Percentiles rank a stretch among this genome's conserved stretches.
Evolutionary conservation across 2,797 vertebrate species (phyloP).

Genomic region (Glossophaga mutica): DNA sequence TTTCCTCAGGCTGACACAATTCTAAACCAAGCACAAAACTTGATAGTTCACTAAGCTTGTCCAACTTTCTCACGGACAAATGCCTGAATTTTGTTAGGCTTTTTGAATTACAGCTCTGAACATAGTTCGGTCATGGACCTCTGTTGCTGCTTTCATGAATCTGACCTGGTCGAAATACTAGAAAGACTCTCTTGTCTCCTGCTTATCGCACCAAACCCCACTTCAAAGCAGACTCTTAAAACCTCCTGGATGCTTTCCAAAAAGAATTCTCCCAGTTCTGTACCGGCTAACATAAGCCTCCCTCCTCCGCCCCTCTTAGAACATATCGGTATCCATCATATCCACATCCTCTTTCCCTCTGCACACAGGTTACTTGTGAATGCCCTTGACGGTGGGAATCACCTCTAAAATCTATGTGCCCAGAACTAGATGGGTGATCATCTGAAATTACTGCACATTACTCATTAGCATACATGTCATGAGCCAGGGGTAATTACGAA

Average conservation of each 20-base stretch:
- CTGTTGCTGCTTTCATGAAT: neutral
- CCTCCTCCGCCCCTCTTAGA: neutral
- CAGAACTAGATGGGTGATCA: neutral
- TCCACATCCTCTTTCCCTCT: neutral
- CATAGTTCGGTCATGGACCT: neutral
- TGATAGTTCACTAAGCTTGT: neutral
- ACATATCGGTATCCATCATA: neutral
- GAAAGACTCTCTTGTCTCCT: neutral
- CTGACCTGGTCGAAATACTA: neutral
- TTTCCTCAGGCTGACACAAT: neutral
- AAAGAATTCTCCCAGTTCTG: neutral
- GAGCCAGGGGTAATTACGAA: neutral
- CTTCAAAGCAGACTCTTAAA: neutral
- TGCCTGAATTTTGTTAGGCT: neutral
- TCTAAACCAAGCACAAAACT: neutral
- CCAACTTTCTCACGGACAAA: neutral
- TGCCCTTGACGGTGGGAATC: neutral
- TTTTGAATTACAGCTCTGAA: neutral
- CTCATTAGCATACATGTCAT: neutral
- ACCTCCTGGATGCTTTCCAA: neutral
- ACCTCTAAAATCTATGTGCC: neutral
- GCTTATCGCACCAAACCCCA: neutral
- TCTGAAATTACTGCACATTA: neutral
- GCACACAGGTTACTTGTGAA: neutral
- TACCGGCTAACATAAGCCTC: neutral